phyloP scores from a whole-genome alignment of 2,113 vertebrate genomes.

The Pseudopodoces humilis region DNA sequence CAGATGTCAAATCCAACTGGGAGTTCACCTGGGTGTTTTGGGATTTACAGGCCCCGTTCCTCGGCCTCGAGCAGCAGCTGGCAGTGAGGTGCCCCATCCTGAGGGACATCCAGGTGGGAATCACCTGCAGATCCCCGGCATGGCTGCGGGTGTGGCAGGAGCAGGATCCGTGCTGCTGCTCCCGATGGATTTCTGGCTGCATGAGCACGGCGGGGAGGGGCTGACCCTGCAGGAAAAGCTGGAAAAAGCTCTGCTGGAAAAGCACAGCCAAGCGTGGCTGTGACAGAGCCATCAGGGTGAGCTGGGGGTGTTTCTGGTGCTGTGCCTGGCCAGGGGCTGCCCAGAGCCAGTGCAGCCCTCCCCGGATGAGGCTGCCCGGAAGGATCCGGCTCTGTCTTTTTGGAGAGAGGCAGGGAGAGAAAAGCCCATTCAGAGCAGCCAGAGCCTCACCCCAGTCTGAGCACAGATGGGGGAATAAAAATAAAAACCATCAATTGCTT shows the following conservation, averaged over 20 bases:
- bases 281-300: neutral
- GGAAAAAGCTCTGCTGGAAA: neutral
- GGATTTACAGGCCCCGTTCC: neutral
- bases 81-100: fast-evolving
- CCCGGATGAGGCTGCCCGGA: neutral
- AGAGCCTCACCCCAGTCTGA: neutral
- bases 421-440: constrained; percentile 40
- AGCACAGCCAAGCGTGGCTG: neutral
- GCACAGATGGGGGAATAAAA: neutral
- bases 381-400: constrained; percentile 30
- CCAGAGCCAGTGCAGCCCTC: neutral
- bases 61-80: neutral
- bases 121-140: fast-evolving
- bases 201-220: fast-evolving
- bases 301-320: neutral
- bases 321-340: neutral
- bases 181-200: fast-evolving
- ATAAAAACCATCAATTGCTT: neutral
- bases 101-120: neutral
- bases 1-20: neutral
- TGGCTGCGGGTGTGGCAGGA: neutral
- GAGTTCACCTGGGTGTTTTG: neutral
- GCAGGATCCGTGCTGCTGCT: fast-evolving
- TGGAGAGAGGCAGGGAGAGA: neutral
- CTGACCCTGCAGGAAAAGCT: neutral